Conservation (phyloP, 2,888 invertebrate species). For the Zaprionus bogoriensis region DNA sequence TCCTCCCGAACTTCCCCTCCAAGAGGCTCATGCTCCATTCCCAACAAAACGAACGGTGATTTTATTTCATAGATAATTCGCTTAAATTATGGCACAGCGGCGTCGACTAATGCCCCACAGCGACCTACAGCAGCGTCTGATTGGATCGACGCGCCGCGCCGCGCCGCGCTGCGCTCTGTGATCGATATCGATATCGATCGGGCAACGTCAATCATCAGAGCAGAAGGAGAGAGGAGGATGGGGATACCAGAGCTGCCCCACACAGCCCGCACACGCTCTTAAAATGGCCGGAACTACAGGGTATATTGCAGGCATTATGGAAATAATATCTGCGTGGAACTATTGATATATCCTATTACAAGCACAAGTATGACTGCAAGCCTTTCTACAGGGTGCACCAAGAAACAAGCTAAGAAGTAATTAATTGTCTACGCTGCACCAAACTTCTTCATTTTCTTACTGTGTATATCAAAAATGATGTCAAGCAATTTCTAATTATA, state of each 20-base stretch:
- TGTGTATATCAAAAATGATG: no score
- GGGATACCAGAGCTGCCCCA: constrained; percentile 23
- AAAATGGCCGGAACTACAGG: constrained; percentile 43
- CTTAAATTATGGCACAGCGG: constrained; percentile 78
- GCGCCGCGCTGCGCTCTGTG: not conserved
- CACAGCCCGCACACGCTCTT: not conserved
- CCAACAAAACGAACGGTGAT: constrained; percentile 66
- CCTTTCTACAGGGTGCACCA: no score
- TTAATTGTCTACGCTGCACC: no score
- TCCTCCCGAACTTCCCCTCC: not conserved
- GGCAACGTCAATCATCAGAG: constrained; percentile 68
- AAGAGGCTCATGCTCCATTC: constrained; percentile 4
- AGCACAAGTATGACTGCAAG: no score
- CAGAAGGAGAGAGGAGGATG: constrained; percentile 40
- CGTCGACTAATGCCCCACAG: constrained; percentile 67
- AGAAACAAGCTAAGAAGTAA: no score
- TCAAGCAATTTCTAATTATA: not conserved
- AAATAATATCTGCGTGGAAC: not conserved
- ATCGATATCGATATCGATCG: constrained; percentile 53
- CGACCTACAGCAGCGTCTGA: constrained; percentile 79
- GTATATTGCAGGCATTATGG: not conserved
- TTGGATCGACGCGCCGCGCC: constrained; percentile 46
- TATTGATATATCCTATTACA: no score
- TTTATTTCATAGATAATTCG: constrained; percentile 79
- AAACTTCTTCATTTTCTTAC: no score